Evolutionary conservation across 2,113 vertebrate species (phyloP), one percentile per base, ranked within the genome.

Genomic region (Cheilinus undulatus): DNA sequence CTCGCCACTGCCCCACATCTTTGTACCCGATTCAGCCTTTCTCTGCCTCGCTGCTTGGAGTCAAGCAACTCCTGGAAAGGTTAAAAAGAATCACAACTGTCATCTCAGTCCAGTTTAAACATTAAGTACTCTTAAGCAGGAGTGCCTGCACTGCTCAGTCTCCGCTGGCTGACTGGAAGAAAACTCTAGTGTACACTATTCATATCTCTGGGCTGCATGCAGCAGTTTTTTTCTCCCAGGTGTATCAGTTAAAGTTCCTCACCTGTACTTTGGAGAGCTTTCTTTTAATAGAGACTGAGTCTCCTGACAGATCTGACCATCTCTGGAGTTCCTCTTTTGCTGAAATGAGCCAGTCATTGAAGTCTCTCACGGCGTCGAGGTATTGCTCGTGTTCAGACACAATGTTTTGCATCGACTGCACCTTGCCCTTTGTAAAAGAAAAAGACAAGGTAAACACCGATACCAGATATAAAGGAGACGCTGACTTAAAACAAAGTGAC

Each of bases 261-360:
- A 99, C 97, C 92, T 94, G 95, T 65, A 99, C 95, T 90, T 96
- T 98, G 45, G 90, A 86, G 30, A 99, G 84, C 65, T 99, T 99
- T 77, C 95, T 96, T 80, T 96, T 93, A 59, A 95, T 84, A 12
- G 95, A 91, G n/a, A 89, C 22, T 0, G 94, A 93, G 70, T 99
- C 96, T 83, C 96, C 97, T 20, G 96, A 96, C 57, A 94, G 69
- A 74, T 99, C 98, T 0, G 95, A 96, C 98, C 98, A 99, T 53
- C 98, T 95, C 48, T 99, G 96, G 22, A 99, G 95, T 69, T 99
- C 98, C 87, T 99, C 98, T 83, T 97, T 98, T 10, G 97, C 98
- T 8, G 96, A 99, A 51, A 96, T 92, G 57, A 99, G 95, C 97
- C 98, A 99, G 72, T 98, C 97, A 0, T 95, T 96, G 87, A 98